These are phyloP conservation scores for Channa argus DNA, from an alignment of 2,113 vertebrate genomes.

Conservation along the genomic window DNA sequence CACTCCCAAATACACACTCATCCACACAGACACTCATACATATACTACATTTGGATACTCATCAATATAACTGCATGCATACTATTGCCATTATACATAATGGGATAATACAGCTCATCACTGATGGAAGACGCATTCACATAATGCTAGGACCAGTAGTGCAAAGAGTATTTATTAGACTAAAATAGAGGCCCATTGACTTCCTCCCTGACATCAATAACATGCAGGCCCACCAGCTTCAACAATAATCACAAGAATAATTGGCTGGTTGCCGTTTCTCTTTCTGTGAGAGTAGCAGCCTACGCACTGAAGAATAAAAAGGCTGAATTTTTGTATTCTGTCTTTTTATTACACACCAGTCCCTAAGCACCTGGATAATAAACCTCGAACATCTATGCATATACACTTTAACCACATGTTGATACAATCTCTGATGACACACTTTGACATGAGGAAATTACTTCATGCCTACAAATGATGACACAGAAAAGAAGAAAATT, in stretches of 20 bases:
- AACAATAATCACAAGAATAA: constrained; percentile 68
- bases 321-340: constrained; percentile 40
- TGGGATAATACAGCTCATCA: constrained; percentile 37
- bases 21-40: constrained; percentile 14
- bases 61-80: constrained; percentile 43
- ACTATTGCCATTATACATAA: constrained; percentile 52
- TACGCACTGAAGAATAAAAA: constrained; percentile 32
- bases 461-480: constrained; percentile 43
- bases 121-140: constrained; percentile 38
- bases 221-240: constrained; percentile 49
- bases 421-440: constrained; percentile 45
- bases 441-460: constrained; percentile 54
- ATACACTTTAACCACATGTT: constrained; percentile 51
- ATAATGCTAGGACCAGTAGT: constrained; percentile 59
- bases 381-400: constrained; percentile 45
- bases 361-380: constrained; percentile 71
- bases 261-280: constrained; percentile 55
- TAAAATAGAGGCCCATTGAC: constrained; percentile 62
- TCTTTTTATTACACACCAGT: constrained; percentile 54
- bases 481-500: constrained; percentile 46
- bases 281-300: constrained; percentile 43
- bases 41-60: constrained; percentile 20
- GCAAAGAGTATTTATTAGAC: constrained; percentile 67
- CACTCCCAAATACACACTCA: constrained; percentile 38
- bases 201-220: constrained; percentile 72